Base-by-base conservation (phyloP, 2,113 vertebrate species). In the Pluvianellus socialis region DNA sequence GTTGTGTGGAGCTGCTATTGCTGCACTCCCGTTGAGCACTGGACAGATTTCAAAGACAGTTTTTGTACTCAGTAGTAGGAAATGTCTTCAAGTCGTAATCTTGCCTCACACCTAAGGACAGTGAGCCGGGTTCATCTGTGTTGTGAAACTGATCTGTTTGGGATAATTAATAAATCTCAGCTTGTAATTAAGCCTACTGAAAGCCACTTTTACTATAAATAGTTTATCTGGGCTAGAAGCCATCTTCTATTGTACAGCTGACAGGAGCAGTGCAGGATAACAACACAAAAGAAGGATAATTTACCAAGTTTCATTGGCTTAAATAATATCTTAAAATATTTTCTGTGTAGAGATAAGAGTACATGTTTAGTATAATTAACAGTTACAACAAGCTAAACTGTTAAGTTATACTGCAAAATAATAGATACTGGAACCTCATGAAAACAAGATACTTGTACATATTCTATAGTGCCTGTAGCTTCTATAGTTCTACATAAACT, bases 261-360 rank as follows among this genome's bases (percentile, higher is more conserved):
- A 74, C 35, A 72, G 70, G 19, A 93, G 6, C 14, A 56, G 27
- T 53, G 19, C 45, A 49, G 61, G 50, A 88, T 58, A 90, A 49
- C 49, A 88, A 22, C 15, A 63, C 14, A 44, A 90, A 93, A 85
- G 42, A 79, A 73, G 18, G 20, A 67, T 83, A 2, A n/a, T 88
- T 94, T 88, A 88, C 4, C 11, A 70, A 12, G 22, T 83, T 92
- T 88, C 19, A 55, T 35, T 90, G 30, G 26, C 24, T 71, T 77
- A 87, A 92, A 87, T 58, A 86, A 10, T 28, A 58, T 63, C 42
- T 86, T 93, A 38, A 76, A 85, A 83, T 92, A 83, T 83, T 94
- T 93, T 75, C 33, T 86, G 50, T 58, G 8, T 35, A 73, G 55
- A 66, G 20, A 42, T 45, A 59, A 50, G 9, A 44, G 16, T 40